Base-by-base conservation (phyloP, 2,113 vertebrate species). In the Bos indicus region DNA sequence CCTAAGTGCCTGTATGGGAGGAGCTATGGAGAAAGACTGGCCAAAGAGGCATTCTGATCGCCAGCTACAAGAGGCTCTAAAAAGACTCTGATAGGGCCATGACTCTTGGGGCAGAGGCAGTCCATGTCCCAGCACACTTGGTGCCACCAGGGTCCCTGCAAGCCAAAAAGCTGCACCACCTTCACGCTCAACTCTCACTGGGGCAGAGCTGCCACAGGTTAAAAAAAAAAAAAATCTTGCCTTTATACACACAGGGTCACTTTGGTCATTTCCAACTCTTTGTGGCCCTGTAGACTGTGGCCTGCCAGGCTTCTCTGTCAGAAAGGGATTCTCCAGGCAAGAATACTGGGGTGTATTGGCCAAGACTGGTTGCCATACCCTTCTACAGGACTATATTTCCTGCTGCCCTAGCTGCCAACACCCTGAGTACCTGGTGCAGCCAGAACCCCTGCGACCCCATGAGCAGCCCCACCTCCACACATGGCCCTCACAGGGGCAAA, bases 1-100 rank as follows among this genome's bases (percentile, higher is more conserved):
- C 67, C 67, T 40, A 23, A 71, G 67, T 23, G 5, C n/a, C 19
- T 40, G n/a, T 12, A 23, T 0, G 10, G 67, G 10, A 0, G 0
- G 9, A 36, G 19, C 67, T 40, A 71, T 23, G 67, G 19, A 71
- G n/a, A 36, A 71, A 71, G 10, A 71, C 67, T 40, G 5, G 19
- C 9, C 64, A 71, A 71, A 36, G 67, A 36, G n/a, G n/a, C n/a
- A 19, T 71, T 40, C 67, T 71, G 67, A 36, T 71, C 0, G 1
- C 9, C 67, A 71, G 67, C n/a, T 71, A 23, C 67, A 71, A 12
- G 19, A 71, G 19, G n/a, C n/a, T 71, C 19, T 21, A 6, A 23
- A 71, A 71, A 40, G n/a, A 36, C 9, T 71, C 19, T 71, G n/a
- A 12, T 71, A 36, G 30, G n/a, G 19, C 64, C n/a, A 36, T 71